These are phyloP conservation scores for Goniozus legneri DNA, from an alignment of 1,140 invertebrate species.

Conservation along the genomic window DNA sequence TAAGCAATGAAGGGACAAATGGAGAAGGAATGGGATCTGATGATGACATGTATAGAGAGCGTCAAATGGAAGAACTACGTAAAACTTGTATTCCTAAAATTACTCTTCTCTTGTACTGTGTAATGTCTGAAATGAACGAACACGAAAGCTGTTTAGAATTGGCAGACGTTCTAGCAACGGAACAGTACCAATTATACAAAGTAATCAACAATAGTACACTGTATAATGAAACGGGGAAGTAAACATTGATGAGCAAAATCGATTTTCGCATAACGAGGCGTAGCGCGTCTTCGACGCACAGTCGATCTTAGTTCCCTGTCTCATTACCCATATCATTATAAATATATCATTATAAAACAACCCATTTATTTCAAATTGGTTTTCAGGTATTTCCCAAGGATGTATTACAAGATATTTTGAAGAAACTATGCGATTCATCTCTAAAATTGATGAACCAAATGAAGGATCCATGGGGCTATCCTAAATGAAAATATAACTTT, in stretches of 20 bases:
- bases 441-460: conserved; percentile 69
- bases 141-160: conserved; percentile 76
- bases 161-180: conserved; percentile 74
- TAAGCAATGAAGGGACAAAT: conserved; percentile 49
- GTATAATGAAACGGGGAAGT: background rate
- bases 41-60: conserved; percentile 54
- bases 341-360: background rate
- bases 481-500: too few relatives aligned
- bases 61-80: conserved; percentile 73
- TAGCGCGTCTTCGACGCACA: too few relatives aligned
- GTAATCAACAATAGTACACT: conserved; percentile 31
- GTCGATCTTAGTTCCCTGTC: too few relatives aligned
- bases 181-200: conserved; percentile 76
- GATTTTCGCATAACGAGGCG: too few relatives aligned
- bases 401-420: conserved; percentile 71
- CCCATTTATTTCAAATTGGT: conserved; percentile 20
- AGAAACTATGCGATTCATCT: conserved; percentile 77
- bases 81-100: conserved; percentile 82
- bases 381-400: conserved; percentile 69
- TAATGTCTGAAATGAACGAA: conserved; percentile 72
- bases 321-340: conserved; percentile 1
- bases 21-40: conserved; percentile 10
- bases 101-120: conserved; percentile 72
- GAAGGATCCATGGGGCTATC: conserved; percentile 68
- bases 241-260: conserved; percentile 1